Evolutionary conservation across 2,888 invertebrate genomes (phyloP), one percentile per base, ranked within the genome.

Genomic region (Metopia argyrocephala): DNA sequence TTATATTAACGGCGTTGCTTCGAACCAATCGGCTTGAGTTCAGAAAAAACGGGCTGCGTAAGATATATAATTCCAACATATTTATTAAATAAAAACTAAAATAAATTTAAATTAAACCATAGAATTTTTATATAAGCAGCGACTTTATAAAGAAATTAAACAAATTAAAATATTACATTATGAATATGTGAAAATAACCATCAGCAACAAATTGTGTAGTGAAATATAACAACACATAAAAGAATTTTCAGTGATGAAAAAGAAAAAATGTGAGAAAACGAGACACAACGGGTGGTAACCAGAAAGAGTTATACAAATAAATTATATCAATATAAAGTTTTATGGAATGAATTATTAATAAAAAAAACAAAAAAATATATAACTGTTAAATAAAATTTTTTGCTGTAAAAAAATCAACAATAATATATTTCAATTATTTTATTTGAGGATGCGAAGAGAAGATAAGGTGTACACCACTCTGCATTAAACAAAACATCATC

Each of bases 401-500:
- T 31, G 1, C 12, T 7, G 12, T 38, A 38, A 65, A 65, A 27
- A 38, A 80, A 80, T 76, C 80, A 81, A 76, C 80, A 71, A 73
- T 73, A 38, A 38, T 38, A 38, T 71, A 25, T 65, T 59, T 46
- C 59, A 3, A 56, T 31, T 57, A 62, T 71, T 65, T 45, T 31
- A 64, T 80, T 78, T 81, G 64, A 70, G 74, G 65, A 74, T 74
- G 74, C 61, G 71, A 79, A 76, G 66, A 50, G 76, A 76, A 50
- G 69, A 76, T 48, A 76, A 81, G 76, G 81, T 81, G 81, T 81
- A 81, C 80, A 38, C 15, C 38, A 38, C 38, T 38, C 73, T 81
- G 78, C 80, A 66, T 65, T 74, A 81, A 76, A 76, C 80, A 76
- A 80, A 73, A 80, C 57, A 69, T 57, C 50, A 69, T 57, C 50